A percentile compares a stretch with the other conserved stretches of the same genome.
Evolutionary conservation across 2,797 vertebrate genomes (phyloP).

Genomic region (Microchirus variegatus): DNA sequence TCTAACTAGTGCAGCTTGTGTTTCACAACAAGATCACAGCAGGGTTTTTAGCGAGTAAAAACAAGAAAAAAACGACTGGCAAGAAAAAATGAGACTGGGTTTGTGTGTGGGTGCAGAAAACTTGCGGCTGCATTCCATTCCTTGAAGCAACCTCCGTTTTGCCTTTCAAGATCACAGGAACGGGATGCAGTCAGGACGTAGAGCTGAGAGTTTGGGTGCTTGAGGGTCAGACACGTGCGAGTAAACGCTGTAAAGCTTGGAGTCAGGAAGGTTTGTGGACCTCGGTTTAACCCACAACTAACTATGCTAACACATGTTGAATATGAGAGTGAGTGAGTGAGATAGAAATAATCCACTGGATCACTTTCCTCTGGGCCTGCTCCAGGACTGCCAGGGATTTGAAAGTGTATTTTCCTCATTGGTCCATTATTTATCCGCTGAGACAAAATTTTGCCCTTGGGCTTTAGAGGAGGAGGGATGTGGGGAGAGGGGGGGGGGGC

Average conservation of each 20-base stretch:
- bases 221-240: conserved; percentile 26
- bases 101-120: conserved; percentile 21
- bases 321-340: conserved; percentile 26
- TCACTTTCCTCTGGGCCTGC: conserved; percentile 40
- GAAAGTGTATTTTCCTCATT: conserved; percentile 41
- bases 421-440: conserved; percentile 45
- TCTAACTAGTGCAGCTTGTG: conserved; percentile 5
- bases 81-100: conserved; percentile 6
- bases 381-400: conserved; percentile 34
- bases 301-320: conserved; percentile 12
- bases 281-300: conserved; percentile 34
- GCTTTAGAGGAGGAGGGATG: conserved; percentile 37
- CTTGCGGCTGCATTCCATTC: conserved; percentile 37
- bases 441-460: conserved; percentile 54
- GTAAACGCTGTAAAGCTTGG: conserved; percentile 45
- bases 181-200: conserved; percentile 24
- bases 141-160: conserved; percentile 1
- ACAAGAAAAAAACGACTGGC: not conserved
- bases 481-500: conserved; percentile 17
- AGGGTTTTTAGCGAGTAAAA: conserved; percentile 1
- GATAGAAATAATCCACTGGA: conserved; percentile 39
- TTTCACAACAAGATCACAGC: conserved; percentile 20
- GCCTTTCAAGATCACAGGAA: conserved; percentile 11
- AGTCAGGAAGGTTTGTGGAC: conserved; percentile 53
- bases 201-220: conserved; percentile 12